phyloP scores from a whole-genome alignment of 1,140 invertebrate genomes.

The Scaptomyza montana region DNA sequence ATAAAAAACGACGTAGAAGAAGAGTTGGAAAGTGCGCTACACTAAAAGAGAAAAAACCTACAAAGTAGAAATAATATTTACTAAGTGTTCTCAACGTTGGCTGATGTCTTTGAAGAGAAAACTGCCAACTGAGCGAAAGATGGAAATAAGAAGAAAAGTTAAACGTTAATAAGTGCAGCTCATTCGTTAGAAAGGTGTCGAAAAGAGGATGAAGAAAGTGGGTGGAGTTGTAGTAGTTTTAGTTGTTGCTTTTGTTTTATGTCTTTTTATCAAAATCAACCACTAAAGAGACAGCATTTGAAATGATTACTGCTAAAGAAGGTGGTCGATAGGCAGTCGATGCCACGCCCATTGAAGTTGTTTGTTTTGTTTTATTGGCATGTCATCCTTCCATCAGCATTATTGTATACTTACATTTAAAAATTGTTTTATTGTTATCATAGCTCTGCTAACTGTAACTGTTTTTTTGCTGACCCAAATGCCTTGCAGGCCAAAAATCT shows the following conservation, averaged over 20 bases:
- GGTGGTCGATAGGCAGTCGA: not conserved
- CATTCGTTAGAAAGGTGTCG: not conserved
- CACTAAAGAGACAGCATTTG: not conserved
- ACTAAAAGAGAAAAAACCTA: not conserved
- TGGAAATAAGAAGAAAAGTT: not conserved
- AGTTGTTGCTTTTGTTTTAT: not conserved
- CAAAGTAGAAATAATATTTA: constrained; percentile 9
- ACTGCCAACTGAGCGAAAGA: constrained; percentile 9
- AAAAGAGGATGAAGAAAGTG: not conserved
- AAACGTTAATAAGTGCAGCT: not conserved
- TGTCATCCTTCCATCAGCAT: constrained; percentile 35
- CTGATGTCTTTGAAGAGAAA: not conserved
- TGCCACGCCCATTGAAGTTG: constrained; percentile 5
- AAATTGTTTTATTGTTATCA: constrained; percentile 1
- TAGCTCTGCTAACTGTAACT: constrained; percentile 1
- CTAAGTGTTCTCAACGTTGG: constrained; percentile 1
- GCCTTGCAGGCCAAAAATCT: constrained; percentile 43
- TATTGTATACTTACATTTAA: constrained; percentile 3
- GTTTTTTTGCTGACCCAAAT: constrained; percentile 46
- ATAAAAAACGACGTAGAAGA: not conserved
- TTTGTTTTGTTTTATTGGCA: constrained; percentile 4
- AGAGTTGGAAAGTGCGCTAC: not conserved
- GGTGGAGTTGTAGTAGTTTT: not conserved
- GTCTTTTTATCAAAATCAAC: constrained; percentile 1
- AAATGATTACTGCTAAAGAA: not conserved